Conservation (phyloP, 1,140 invertebrate species). For the Drosophila eugracilis region DNA sequence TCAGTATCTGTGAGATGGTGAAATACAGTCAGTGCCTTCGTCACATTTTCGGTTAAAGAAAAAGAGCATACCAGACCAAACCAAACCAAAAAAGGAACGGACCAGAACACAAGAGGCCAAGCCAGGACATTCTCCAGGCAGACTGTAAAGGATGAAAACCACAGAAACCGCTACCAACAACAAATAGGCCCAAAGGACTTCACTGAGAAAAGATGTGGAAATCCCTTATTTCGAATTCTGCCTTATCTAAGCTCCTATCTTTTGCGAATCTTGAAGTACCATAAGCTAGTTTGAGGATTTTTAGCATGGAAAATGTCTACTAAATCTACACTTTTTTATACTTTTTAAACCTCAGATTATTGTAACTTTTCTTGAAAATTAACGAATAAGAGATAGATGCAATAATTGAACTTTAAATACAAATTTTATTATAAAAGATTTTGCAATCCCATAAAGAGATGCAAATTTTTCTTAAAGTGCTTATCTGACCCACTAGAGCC, state of each 20-base stretch:
- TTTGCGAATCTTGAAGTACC: too few species aligned
- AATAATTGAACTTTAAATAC: too few species aligned
- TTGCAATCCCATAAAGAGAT: too few species aligned
- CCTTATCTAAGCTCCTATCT: too few species aligned
- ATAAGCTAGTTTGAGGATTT: too few species aligned
- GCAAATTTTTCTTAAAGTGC: conserved; percentile 20
- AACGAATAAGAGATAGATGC: too few species aligned
- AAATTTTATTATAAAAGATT: too few species aligned
- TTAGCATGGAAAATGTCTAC: too few species aligned
- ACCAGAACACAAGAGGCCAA: conserved; percentile 5
- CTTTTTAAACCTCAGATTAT: too few species aligned
- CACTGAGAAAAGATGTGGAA: conserved; percentile 1
- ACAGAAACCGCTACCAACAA: conserved; percentile 64
- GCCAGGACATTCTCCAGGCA: conserved; percentile 17
- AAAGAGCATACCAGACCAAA: conserved; percentile 8
- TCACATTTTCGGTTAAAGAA: conserved; percentile 69
- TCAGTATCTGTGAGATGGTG: conserved; percentile 23
- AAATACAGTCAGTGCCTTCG: conserved; percentile 72
- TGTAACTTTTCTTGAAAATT: too few species aligned
- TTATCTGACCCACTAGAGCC: neutral
- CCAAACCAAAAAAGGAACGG: conserved; percentile 17
- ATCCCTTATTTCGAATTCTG: neutral
- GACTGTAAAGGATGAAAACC: conserved; percentile 64
- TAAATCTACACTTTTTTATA: too few species aligned
- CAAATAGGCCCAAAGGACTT: conserved; percentile 57